Evolutionary conservation across 2,888 invertebrate genomes (phyloP).

Genomic region (Lasioglossum vierecki): DNA sequence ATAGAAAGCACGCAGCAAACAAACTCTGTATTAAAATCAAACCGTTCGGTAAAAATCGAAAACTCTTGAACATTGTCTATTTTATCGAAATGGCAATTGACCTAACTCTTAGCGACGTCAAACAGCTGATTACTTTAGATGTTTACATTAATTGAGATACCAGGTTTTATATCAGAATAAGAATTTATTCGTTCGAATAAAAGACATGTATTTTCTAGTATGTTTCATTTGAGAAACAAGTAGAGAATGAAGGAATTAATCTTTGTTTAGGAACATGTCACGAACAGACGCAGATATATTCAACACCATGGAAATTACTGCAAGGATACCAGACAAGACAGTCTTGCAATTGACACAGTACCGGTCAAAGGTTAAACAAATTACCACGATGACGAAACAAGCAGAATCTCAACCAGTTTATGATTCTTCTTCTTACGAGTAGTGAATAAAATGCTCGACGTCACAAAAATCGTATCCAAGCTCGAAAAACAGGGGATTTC

Average conservation of each 20-base stretch:
- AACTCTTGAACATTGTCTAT: neutral
- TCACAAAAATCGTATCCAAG: neutral
- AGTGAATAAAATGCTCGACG: neutral
- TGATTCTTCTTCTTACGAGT: neutral
- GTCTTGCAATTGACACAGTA: neutral
- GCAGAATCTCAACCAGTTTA: neutral
- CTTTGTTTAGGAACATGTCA: too few relatives aligned
- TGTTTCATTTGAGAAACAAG: too few relatives aligned
- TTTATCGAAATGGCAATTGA: neutral
- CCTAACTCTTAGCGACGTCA: neutral
- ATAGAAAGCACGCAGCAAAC: conserved; percentile 2
- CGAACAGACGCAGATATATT: neutral
- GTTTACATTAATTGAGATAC: neutral
- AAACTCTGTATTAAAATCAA: neutral
- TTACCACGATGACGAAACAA: neutral
- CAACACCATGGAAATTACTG: neutral
- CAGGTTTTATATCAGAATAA: neutral
- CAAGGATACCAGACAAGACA: neutral
- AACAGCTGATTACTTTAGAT: neutral
- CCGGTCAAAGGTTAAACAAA: neutral
- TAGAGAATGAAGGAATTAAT: too few relatives aligned
- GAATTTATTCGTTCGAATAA: neutral
- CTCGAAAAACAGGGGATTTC: neutral
- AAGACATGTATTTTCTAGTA: too few relatives aligned
- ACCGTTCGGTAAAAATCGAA: neutral